These are phyloP conservation scores for Bilobella aurantiaca DNA, from an alignment of 1,140 invertebrate genomes.

Conservation along the genomic window DNA sequence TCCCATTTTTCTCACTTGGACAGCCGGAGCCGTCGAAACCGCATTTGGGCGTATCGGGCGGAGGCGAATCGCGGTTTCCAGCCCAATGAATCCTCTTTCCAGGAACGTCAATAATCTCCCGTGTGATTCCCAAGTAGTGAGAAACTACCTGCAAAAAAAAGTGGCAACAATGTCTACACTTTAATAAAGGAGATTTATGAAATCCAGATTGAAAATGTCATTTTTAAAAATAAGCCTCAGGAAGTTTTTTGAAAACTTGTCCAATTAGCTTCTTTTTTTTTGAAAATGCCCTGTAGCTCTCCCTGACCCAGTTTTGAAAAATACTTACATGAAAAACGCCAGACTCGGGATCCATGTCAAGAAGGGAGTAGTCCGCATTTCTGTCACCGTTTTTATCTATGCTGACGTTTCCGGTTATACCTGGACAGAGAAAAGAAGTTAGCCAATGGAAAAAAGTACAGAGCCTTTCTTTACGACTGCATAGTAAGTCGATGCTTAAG, in stretches of 20 bases:
- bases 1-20: slow-evolving; percentile 42
- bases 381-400: slow-evolving; percentile 84
- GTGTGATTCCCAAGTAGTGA: slow-evolving; percentile 67
- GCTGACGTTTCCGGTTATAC: slow-evolving; percentile 81
- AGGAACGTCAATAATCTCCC: slow-evolving; percentile 56
- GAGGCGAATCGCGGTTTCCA: slow-evolving; percentile 58
- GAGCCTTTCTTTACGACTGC: neutral
- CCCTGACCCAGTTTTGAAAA: no score
- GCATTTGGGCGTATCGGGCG: slow-evolving; percentile 74
- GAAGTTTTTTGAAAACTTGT: no score
- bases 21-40: slow-evolving; percentile 87
- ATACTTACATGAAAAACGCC: slow-evolving; percentile 63
- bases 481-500: neutral
- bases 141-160: slow-evolving; percentile 60
- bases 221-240: no score
- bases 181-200: no score
- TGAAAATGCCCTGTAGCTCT: no score
- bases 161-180: no score
- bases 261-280: no score
- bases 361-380: slow-evolving; percentile 75
- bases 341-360: slow-evolving; percentile 75
- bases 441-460: slow-evolving; percentile 7
- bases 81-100: slow-evolving; percentile 76
- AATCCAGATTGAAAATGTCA: no score
- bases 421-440: slow-evolving; percentile 41